Percentiles rank a stretch among this genome's conserved stretches.
Conservation (phyloP, 2,797 vertebrate species). For the Paratrypauchen microcephalus region DNA sequence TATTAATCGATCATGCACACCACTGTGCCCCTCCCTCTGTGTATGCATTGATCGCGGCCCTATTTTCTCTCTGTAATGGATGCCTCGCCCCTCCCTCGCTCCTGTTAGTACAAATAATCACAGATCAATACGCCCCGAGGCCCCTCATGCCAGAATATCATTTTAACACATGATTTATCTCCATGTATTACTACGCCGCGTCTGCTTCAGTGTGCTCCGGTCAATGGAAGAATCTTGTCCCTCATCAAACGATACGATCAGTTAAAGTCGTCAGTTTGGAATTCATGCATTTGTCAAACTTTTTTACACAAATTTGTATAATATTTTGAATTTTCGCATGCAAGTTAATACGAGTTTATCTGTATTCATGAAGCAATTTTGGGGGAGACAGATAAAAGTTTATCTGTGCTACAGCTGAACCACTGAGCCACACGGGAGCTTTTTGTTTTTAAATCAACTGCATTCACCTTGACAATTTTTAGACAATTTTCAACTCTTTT, state of each 20-base stretch:
- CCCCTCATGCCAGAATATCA: constrained; percentile 85
- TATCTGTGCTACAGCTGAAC: too few species aligned
- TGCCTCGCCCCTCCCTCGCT: constrained; percentile 83
- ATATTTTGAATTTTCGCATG: too few species aligned
- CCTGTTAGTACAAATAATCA: constrained; percentile 97
- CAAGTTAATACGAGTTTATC: too few species aligned
- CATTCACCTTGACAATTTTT: too few species aligned
- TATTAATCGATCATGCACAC: background rate
- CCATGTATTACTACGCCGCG: constrained; percentile 54
- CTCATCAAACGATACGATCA: constrained; percentile 71
- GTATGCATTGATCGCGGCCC: constrained; percentile 80
- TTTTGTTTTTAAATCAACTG: too few species aligned
- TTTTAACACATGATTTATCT: constrained; percentile 94
- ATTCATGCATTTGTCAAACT: constrained; percentile 29
- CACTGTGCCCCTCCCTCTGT: constrained; percentile 61
- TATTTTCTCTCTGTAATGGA: constrained; percentile 89
- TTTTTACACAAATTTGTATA: background rate
- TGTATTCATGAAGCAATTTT: too few species aligned
- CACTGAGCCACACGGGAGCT: too few species aligned
- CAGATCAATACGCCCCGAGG: constrained; percentile 93
- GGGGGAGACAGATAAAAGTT: too few species aligned
- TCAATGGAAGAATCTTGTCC: constrained; percentile 57
- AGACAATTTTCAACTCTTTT: too few species aligned
- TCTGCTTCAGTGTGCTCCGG: constrained; percentile 25
- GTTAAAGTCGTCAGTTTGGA: constrained; percentile 81